phyloP scores from a whole-genome alignment of 2,888 invertebrate species.

The Xanthorhoe designata region DNA sequence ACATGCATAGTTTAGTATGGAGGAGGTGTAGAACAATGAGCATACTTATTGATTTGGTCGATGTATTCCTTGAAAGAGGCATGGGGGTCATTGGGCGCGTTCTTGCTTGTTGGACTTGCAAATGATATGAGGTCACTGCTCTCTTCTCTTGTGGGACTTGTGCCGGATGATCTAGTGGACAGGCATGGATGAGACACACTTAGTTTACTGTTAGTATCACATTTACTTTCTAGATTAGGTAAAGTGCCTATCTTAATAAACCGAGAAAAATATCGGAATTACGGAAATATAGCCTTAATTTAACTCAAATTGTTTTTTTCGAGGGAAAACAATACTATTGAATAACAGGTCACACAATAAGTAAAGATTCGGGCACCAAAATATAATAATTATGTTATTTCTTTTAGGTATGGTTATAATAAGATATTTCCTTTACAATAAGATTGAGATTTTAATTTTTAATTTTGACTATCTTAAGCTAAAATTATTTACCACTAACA shows the following conservation, averaged over 20 bases:
- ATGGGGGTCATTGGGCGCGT: slow-evolving; percentile 77
- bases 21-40: slow-evolving; percentile 20
- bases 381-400: no score
- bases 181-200: slow-evolving; percentile 28
- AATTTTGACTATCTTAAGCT: no score
- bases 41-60: slow-evolving; percentile 65
- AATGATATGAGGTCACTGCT: slow-evolving; percentile 90
- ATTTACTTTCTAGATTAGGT: background rate
- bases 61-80: slow-evolving; percentile 87
- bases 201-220: slow-evolving; percentile 24
- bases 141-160: slow-evolving; percentile 71
- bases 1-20: background rate
- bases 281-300: no score
- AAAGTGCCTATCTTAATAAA: background rate
- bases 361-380: no score
- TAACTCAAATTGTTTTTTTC: no score
- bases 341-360: no score
- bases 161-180: slow-evolving; percentile 69
- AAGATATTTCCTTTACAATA: no score
- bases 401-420: no score
- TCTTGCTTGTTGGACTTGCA: slow-evolving; percentile 86
- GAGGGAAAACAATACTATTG: no score
- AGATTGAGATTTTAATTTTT: no score
- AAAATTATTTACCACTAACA: no score
- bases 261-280: background rate